Evolutionary conservation across 2,888 invertebrate genomes (phyloP).

Genomic region (Conomelus anceps): DNA sequence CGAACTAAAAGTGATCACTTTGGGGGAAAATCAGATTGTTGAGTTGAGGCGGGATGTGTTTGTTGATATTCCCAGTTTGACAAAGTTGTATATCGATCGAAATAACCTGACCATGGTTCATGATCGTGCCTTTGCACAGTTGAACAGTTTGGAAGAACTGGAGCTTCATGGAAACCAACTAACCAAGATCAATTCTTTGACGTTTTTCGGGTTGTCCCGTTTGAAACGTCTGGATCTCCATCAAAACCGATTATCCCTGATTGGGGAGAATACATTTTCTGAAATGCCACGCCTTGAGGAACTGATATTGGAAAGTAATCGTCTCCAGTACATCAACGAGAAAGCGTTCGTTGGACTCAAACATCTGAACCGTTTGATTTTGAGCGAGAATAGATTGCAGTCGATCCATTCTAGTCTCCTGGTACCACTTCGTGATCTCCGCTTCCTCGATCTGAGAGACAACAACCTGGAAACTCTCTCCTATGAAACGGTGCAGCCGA

Average conservation of each 20-base stretch:
- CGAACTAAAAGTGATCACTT: conserved; percentile 58
- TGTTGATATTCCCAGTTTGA: conserved; percentile 61
- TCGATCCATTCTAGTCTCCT: conserved; percentile 64
- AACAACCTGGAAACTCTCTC: conserved; percentile 71
- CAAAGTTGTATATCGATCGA: conserved; percentile 70
- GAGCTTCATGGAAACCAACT: conserved; percentile 75
- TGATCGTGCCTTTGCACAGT: conserved; percentile 71
- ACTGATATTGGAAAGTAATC: conserved; percentile 52
- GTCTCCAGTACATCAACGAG: conserved; percentile 60
- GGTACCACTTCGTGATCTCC: conserved; percentile 61
- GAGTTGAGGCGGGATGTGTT: conserved; percentile 68
- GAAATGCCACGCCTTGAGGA: conserved; percentile 68
- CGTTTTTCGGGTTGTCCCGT: conserved; percentile 68
- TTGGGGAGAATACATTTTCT: conserved; percentile 72
- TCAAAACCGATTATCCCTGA: conserved; percentile 63
- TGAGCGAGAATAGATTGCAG: conserved; percentile 69
- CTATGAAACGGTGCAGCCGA: conserved; percentile 67
- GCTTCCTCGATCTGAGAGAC: conserved; percentile 67
- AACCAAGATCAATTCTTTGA: conserved; percentile 64
- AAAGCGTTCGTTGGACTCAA: conserved; percentile 70
- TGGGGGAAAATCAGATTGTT: conserved; percentile 69
- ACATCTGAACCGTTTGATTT: conserved; percentile 60
- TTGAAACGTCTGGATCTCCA: conserved; percentile 67
- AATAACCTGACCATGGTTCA: conserved; percentile 80
- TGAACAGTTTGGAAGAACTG: conserved; percentile 67